Conservation (phyloP, 2,888 invertebrate species). For the Agrochola circellaris region DNA sequence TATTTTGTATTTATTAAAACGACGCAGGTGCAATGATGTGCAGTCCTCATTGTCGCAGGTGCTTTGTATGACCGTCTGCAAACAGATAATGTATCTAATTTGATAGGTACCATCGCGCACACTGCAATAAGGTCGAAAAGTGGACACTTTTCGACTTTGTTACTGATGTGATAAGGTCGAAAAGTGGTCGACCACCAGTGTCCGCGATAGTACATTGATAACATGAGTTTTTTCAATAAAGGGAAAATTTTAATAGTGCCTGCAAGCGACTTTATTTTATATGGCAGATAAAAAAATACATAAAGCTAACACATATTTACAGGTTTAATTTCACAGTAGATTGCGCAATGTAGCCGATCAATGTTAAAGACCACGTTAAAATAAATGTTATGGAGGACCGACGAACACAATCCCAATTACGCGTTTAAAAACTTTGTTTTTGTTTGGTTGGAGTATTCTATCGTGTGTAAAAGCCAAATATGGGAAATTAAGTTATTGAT, state of each 20-base stretch:
- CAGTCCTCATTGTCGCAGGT: background rate
- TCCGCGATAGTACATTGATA: background rate
- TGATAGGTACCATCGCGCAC: background rate
- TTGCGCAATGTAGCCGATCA: slow-evolving; percentile 62
- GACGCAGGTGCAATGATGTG: background rate
- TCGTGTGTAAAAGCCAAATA: slow-evolving; percentile 14
- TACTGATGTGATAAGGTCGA: too few relatives aligned
- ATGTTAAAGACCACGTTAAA: slow-evolving; percentile 60
- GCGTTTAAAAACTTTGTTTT: slow-evolving; percentile 35
- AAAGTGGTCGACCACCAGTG: too few relatives aligned
- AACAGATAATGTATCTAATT: slow-evolving; percentile 25
- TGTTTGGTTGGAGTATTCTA: slow-evolving; percentile 28
- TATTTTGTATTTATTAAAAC: slow-evolving; percentile 5
- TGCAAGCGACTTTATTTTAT: slow-evolving; percentile 41
- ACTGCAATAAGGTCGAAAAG: too few relatives aligned
- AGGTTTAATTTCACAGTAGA: slow-evolving; percentile 67
- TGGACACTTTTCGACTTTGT: too few relatives aligned
- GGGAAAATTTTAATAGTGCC: slow-evolving; percentile 11
- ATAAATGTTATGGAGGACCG: slow-evolving; percentile 54
- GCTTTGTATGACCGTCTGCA: background rate
- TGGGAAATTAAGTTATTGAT: slow-evolving; percentile 18
- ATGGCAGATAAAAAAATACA: slow-evolving; percentile 48
- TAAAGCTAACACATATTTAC: slow-evolving; percentile 54
- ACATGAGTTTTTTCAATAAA: slow-evolving; percentile 35
- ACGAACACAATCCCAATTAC: slow-evolving; percentile 52